Conservation (phyloP, 2,888 invertebrate species). For the Anorthoa munda region DNA sequence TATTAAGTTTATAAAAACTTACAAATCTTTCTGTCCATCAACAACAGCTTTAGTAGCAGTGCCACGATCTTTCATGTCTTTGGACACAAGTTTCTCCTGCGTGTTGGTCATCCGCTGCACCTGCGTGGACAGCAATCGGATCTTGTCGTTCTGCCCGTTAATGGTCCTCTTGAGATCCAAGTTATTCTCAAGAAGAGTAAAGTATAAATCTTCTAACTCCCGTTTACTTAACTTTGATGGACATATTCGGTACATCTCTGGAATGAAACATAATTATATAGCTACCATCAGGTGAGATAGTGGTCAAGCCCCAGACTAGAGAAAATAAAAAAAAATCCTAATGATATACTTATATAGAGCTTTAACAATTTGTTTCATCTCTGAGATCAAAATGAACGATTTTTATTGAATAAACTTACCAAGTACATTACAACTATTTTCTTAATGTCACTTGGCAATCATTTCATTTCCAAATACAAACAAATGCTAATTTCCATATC, state of each 20-base stretch:
- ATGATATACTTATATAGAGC: too few species aligned
- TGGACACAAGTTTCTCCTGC: slow-evolving; percentile 69
- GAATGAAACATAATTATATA: not conserved
- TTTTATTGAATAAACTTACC: too few species aligned
- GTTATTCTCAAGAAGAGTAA: slow-evolving; percentile 91
- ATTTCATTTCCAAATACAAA: too few species aligned
- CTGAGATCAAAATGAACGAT: too few species aligned
- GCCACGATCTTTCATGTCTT: slow-evolving; percentile 77
- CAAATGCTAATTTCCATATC: too few species aligned
- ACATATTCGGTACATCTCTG: slow-evolving; percentile 77
- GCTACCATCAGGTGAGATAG: too few species aligned
- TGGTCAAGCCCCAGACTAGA: too few species aligned
- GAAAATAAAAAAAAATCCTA: too few species aligned
- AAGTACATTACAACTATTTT: too few species aligned
- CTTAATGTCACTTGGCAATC: too few species aligned
- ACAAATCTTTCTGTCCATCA: slow-evolving; percentile 81
- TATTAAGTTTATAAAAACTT: slow-evolving; percentile 57
- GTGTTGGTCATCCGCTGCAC: slow-evolving; percentile 76
- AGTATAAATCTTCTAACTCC: slow-evolving; percentile 93
- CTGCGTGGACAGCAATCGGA: slow-evolving; percentile 78
- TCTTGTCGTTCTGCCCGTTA: slow-evolving; percentile 91
- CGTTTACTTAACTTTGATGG: slow-evolving; percentile 91
- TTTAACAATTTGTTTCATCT: not conserved
- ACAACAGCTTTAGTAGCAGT: slow-evolving; percentile 72
- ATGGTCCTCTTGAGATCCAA: slow-evolving; percentile 91